Conservation (phyloP, 2,888 invertebrate species). For the Platynereis dumerilii region DNA sequence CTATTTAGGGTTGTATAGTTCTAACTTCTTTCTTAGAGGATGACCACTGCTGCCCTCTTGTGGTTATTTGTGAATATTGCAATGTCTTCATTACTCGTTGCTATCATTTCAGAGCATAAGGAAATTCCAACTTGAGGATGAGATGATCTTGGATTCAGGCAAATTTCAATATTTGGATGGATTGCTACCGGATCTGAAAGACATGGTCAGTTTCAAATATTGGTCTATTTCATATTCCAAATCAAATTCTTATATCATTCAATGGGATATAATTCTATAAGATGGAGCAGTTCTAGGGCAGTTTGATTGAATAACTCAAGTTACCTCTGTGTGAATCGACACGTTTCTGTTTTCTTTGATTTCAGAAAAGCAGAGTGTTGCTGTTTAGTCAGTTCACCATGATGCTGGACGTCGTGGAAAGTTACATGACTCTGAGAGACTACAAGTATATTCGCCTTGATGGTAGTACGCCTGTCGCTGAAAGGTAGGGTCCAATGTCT, state of each 20-base stretch:
- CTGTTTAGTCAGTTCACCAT: constrained; percentile 97
- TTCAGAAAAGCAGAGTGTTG: constrained; percentile 73
- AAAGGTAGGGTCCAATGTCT: too few relatives aligned
- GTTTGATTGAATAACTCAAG: too few relatives aligned
- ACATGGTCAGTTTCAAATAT: constrained; percentile 54
- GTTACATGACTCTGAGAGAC: constrained; percentile 77
- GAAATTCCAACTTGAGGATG: constrained; percentile 61
- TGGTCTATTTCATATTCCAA: too few relatives aligned
- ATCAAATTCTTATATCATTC: too few relatives aligned
- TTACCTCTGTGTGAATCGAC: too few relatives aligned
- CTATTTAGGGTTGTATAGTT: too few relatives aligned
- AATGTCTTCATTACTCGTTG: too few relatives aligned
- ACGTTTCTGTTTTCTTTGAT: constrained; percentile 15
- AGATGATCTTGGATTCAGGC: constrained; percentile 81
- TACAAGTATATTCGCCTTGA: constrained; percentile 84
- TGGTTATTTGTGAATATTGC: too few relatives aligned
- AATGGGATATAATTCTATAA: too few relatives aligned
- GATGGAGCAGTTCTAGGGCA: too few relatives aligned
- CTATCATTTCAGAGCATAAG: constrained; percentile 40
- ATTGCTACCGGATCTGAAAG: constrained; percentile 76
- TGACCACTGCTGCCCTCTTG: neutral
- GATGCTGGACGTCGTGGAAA: constrained; percentile 90
- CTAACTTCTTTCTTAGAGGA: too few relatives aligned
- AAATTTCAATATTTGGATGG: constrained; percentile 84
- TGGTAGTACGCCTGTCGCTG: constrained; percentile 77